Percentiles rank a stretch among this genome's conserved stretches.
phyloP scores from a whole-genome alignment of 2,113 vertebrate species.

The Cryptotis parvus region DNA sequence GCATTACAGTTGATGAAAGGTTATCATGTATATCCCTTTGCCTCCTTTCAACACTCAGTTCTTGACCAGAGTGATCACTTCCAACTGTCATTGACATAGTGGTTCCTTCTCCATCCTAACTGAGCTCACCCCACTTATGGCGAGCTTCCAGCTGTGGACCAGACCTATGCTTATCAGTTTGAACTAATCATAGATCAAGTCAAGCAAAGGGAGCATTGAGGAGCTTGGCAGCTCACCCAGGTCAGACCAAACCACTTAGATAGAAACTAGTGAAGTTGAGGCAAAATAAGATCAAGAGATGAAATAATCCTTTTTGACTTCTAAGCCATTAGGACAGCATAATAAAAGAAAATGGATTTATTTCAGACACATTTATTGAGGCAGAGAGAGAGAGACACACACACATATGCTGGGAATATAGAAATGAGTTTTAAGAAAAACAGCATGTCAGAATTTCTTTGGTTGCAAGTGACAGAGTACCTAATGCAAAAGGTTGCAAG shows the following conservation, averaged over 20 bases:
- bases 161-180: neutral
- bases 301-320: neutral
- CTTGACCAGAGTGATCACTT: too few relatives aligned
- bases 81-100: too few relatives aligned
- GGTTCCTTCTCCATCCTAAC: too few relatives aligned
- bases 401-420: neutral
- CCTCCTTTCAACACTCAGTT: too few relatives aligned
- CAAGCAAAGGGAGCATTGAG: neutral
- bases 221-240: neutral
- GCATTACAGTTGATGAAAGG: too few relatives aligned
- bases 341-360: conserved; percentile 8
- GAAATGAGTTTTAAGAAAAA: neutral
- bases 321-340: neutral
- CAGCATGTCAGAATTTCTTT: neutral
- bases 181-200: neutral
- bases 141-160: neutral
- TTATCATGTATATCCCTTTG: too few relatives aligned
- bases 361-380: neutral
- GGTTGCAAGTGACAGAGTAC: neutral
- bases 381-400: neutral
- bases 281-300: neutral
- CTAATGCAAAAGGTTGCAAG: neutral
- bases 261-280: neutral
- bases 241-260: neutral
- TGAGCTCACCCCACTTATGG: too few relatives aligned